phyloP scores from a whole-genome alignment of 92 coral and sea anemone genomes.

The Bergia puertoricense region DNA sequence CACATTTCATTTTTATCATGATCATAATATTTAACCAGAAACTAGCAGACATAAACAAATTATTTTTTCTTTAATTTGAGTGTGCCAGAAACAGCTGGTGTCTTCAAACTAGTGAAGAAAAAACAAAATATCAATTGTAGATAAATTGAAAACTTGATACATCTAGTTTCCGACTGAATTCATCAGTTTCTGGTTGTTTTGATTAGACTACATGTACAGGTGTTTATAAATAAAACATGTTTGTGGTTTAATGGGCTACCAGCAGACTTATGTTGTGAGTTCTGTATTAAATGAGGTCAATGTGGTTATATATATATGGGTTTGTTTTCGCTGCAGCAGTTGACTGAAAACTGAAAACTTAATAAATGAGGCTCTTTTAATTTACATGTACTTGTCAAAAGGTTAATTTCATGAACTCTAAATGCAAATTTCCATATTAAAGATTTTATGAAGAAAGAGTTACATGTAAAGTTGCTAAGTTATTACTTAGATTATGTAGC shows the following conservation, averaged over 20 bases:
- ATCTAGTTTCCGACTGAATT: not conserved
- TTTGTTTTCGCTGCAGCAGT: not conserved
- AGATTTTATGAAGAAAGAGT: not conserved
- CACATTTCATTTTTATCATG: too few species aligned
- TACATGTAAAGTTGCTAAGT: too few species aligned
- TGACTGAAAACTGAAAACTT: not conserved
- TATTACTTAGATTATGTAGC: not conserved
- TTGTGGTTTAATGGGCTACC: not conserved
- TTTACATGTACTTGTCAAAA: slow-evolving; percentile 7
- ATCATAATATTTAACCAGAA: too few species aligned
- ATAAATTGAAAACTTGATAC: not conserved
- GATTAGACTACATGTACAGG: not conserved
- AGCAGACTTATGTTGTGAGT: not conserved
- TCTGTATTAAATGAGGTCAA: not conserved
- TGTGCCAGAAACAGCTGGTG: too few species aligned
- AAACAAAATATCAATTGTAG: too few species aligned
- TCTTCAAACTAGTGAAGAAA: not conserved
- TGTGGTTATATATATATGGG: not conserved
- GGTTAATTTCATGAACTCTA: not conserved
- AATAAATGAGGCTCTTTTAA: not conserved
- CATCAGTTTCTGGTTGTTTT: not conserved
- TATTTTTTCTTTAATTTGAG: too few species aligned
- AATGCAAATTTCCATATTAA: not conserved
- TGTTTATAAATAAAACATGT: not conserved
- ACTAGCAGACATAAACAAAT: too few species aligned